These are phyloP conservation scores for Tupiocoris notatus DNA, from an alignment of 2,888 invertebrate genomes.

Conservation along the genomic window DNA sequence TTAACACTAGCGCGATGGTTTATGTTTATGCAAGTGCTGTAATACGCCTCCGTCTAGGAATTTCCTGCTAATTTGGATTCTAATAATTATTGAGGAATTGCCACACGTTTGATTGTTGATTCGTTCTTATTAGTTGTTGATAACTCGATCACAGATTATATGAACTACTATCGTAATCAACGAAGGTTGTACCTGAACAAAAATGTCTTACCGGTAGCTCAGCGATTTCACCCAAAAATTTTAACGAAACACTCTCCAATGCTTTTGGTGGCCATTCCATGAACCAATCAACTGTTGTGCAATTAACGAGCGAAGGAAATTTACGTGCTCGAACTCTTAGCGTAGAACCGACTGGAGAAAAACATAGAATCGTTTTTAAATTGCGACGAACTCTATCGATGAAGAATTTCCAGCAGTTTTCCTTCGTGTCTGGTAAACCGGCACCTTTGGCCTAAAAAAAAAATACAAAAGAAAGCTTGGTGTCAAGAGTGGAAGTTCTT, in stretches of 20 bases:
- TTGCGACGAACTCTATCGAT: slow-evolving; percentile 82
- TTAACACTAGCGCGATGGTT: no score
- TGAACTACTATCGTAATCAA: no score
- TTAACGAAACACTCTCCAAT: slow-evolving; percentile 79
- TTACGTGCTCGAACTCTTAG: slow-evolving; percentile 82
- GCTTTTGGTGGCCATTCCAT: slow-evolving; percentile 95
- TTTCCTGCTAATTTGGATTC: no score
- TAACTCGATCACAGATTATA: no score
- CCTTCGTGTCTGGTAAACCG: slow-evolving; percentile 79
- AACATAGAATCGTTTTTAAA: slow-evolving; percentile 81
- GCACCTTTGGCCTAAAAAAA: slow-evolving; percentile 67
- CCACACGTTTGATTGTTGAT: not conserved
- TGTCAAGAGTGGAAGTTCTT: no score
- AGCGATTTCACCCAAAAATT: slow-evolving; percentile 76
- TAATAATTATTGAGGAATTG: no score
- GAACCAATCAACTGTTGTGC: slow-evolving; percentile 94
- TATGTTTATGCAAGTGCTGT: no score
- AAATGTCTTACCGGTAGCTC: slow-evolving; percentile 67
- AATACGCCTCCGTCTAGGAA: no score
- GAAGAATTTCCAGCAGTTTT: slow-evolving; percentile 94
- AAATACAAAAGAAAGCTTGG: no score
- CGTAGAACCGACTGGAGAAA: slow-evolving; percentile 91
- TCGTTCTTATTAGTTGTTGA: no score
- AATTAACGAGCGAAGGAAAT: slow-evolving; percentile 91
- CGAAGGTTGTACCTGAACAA: no score